Percentiles rank a stretch among this genome's conserved stretches.
phyloP scores from a whole-genome alignment of 2,888 invertebrate species.

The Lepidochitona cinerea region DNA sequence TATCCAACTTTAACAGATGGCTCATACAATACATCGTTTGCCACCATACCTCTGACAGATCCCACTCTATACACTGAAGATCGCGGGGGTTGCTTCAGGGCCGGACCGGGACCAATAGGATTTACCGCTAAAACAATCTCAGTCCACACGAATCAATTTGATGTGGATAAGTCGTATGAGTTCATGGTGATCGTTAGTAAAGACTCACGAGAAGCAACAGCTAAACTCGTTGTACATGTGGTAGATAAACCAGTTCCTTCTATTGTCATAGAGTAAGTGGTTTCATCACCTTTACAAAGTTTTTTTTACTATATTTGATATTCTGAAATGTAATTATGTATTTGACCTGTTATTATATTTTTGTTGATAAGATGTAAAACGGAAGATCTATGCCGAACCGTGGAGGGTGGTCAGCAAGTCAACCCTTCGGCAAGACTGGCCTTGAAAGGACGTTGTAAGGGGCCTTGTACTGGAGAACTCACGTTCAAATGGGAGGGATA shows the following conservation, averaged over 20 bases:
- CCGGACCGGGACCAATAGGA: slow-evolving; percentile 33
- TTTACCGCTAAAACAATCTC: slow-evolving; percentile 22
- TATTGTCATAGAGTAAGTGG: slow-evolving; percentile 36
- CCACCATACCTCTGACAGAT: background rate
- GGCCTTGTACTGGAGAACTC: slow-evolving; percentile 28
- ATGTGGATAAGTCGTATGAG: slow-evolving; percentile 38
- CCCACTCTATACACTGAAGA: background rate
- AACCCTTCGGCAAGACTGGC: slow-evolving; percentile 33
- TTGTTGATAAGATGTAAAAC: slow-evolving; percentile 26
- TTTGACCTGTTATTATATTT: background rate
- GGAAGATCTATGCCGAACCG: slow-evolving; percentile 28
- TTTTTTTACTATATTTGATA: too few relatives aligned
- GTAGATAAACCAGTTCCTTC: slow-evolving; percentile 37
- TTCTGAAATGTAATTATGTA: too few relatives aligned
- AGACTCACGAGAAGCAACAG: slow-evolving; percentile 25
- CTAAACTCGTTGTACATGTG: slow-evolving; percentile 30
- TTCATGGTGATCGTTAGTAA: slow-evolving; percentile 38
- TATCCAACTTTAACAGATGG: background rate
- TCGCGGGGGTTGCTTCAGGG: slow-evolving; percentile 43
- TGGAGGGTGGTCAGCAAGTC: slow-evolving; percentile 32
- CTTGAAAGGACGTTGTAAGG: slow-evolving; percentile 19
- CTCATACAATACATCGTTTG: background rate
- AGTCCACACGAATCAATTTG: slow-evolving; percentile 42
- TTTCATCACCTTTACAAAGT: too few relatives aligned
- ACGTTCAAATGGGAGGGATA: slow-evolving; percentile 46